Base-by-base conservation (phyloP, 2,888 invertebrate species). In the Rhabditophanes sp. region DNA sequence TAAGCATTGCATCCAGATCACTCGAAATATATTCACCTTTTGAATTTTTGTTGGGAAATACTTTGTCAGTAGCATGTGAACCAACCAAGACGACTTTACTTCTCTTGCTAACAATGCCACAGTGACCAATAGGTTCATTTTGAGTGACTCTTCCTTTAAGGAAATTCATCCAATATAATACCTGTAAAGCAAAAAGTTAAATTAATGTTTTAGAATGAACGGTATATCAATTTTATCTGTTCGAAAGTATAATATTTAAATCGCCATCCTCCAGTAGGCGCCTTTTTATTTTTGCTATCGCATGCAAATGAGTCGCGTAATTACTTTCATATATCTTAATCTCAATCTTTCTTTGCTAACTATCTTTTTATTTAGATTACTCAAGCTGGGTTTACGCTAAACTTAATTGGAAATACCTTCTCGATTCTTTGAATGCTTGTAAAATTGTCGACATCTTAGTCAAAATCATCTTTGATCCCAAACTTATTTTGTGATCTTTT, bases 151-250 rank as follows among this genome's bases (percentile, higher is more conserved):
- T 69, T 23, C 77, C 75, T 61, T 77, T 72, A 37, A 80, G 69
- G 65, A 79, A 79, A 53, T 76, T 74, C 37, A 80, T 67, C 80
- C 80, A 80, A 68, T 78, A 79, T 50, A 73, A 71, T 19, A 77
- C 74, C 41, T 58, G 19, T 9, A 33, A 5, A 29, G 12, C 22
- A 25, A 11, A 9, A 8, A 19, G 8, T 9, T 14, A 8, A 25
- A 7, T n/a, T 17, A 4, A 64, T 17, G 14, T 33, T 33, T 2
- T 12, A 26, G 19, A 30, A 9, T 11, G 18, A 28, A 4, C n/a
- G 12, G 12, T 14, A 6, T 16, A 9, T 25, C 9, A 6, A 9
- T 14, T 25, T 6, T 16, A 14, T 14, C 7, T 6, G 5, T 25
- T 25, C 5, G 12, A 4, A 7, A 4, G 26, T 25, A 14, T 6